Percentiles rank a stretch among this genome's conserved stretches.
Evolutionary conservation across 1,140 invertebrate species (phyloP).

Genomic region (Hermatobates lingyangjiaoensis): DNA sequence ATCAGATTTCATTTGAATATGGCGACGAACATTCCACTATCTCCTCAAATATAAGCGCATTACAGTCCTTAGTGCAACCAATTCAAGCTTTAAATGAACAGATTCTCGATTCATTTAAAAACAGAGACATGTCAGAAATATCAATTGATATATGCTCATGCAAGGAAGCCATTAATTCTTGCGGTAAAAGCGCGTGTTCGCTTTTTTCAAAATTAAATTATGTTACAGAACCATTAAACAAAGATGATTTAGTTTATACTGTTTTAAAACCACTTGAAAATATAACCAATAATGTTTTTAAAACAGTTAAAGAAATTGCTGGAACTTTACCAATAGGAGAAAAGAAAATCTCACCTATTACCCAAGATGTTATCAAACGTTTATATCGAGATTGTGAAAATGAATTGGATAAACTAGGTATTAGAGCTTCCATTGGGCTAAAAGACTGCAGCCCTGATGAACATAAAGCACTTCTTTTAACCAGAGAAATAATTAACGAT

Average conservation of each 20-base stretch:
- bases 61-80: constrained; percentile 17
- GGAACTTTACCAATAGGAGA: not conserved
- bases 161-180: too few species aligned
- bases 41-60: constrained; percentile 16
- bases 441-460: not conserved
- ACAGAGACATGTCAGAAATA: constrained; percentile 2
- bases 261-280: not conserved
- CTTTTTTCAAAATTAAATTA: too few species aligned
- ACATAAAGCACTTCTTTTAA: not conserved
- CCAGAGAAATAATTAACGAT: not conserved
- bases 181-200: too few species aligned
- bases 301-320: not conserved
- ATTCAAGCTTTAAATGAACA: constrained; percentile 14
- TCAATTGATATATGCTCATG: too few species aligned
- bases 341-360: not conserved
- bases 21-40: constrained; percentile 16
- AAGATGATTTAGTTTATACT: not conserved
- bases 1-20: constrained; percentile 19
- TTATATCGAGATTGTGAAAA: not conserved
- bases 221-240: not conserved
- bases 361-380: not conserved
- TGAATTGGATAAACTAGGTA: not conserved
- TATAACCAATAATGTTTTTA: not conserved
- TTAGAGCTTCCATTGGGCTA: not conserved
- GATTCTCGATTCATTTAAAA: constrained; percentile 7